Conservation (phyloP, 1,140 invertebrate species). For the Bombus waltoni region DNA sequence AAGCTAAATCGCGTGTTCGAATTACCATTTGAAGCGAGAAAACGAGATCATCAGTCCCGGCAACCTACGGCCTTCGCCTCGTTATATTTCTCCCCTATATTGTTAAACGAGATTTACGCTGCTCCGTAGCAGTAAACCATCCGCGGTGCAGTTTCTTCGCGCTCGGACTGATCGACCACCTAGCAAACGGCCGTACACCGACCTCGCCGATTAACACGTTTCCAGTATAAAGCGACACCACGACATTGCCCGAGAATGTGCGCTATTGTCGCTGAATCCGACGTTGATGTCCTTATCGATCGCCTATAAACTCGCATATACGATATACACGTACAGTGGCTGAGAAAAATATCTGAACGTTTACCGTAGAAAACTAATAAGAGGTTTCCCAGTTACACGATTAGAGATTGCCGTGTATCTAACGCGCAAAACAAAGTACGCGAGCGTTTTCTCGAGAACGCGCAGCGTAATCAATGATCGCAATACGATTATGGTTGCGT, state of each 20-base stretch:
- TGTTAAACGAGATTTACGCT: slow-evolving; percentile 68
- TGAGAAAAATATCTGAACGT: too few species aligned
- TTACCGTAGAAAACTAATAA: too few species aligned
- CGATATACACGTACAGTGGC: neutral
- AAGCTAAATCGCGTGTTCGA: slow-evolving; percentile 6
- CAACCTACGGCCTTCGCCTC: slow-evolving; percentile 43
- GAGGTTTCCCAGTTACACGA: too few species aligned
- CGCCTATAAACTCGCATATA: slow-evolving; percentile 12
- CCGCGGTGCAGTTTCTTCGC: slow-evolving; percentile 51
- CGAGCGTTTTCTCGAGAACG: neutral
- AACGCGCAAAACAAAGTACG: neutral
- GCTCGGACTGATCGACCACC: slow-evolving; percentile 59
- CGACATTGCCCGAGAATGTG: slow-evolving; percentile 35
- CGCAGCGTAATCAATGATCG: slow-evolving; percentile 36
- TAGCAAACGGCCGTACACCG: slow-evolving; percentile 27
- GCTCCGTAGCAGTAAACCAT: slow-evolving; percentile 56
- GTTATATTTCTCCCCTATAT: slow-evolving; percentile 52
- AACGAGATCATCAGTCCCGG: slow-evolving; percentile 49
- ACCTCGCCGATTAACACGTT: slow-evolving; percentile 62
- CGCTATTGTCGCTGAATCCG: slow-evolving; percentile 39
- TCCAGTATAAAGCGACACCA: slow-evolving; percentile 27
- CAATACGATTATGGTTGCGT: slow-evolving; percentile 57
- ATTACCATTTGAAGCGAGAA: slow-evolving; percentile 50
- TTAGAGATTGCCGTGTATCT: neutral
- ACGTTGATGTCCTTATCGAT: slow-evolving; percentile 54